Evolutionary conservation across 2,797 vertebrate genomes (phyloP).

Genomic region (Poecilia wingei): DNA sequence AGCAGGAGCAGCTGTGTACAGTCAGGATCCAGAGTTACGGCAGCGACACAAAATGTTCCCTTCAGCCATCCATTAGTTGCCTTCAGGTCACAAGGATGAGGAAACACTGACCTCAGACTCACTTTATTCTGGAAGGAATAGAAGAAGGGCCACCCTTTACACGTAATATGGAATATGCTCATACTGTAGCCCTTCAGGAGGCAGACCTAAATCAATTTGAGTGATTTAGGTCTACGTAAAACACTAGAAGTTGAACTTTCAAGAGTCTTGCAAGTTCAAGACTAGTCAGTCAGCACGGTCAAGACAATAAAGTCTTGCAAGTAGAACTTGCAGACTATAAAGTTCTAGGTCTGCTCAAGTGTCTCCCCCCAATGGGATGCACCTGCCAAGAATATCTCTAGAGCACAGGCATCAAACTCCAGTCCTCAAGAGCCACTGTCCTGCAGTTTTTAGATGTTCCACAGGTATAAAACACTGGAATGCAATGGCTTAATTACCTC

Average conservation of each 20-base stretch:
- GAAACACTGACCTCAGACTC: not conserved
- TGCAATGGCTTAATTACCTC: too few relatives aligned
- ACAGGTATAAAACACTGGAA: too few relatives aligned
- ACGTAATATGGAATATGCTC: too few relatives aligned
- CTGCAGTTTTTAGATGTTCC: too few relatives aligned
- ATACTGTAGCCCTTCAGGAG: slow-evolving; percentile 64
- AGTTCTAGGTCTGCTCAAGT: not conserved
- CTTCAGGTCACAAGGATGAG: not conserved
- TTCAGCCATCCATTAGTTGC: not conserved
- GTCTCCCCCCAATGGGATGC: not conserved
- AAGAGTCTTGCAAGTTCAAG: too few relatives aligned
- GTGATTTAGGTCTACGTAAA: slow-evolving; percentile 25
- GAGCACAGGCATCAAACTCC: too few relatives aligned
- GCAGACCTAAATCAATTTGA: slow-evolving; percentile 78
- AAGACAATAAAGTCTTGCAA: too few relatives aligned
- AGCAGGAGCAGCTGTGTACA: not conserved
- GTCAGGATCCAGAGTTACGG: not conserved
- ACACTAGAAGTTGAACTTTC: too few relatives aligned
- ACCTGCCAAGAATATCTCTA: not conserved
- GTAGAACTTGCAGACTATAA: too few relatives aligned
- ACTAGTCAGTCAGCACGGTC: too few relatives aligned
- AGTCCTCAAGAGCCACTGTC: too few relatives aligned
- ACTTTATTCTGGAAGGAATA: not conserved
- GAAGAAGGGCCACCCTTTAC: too few relatives aligned
- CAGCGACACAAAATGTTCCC: not conserved